phyloP scores from a whole-genome alignment of 2,797 vertebrate genomes.

The Darevskia mixta region DNA sequence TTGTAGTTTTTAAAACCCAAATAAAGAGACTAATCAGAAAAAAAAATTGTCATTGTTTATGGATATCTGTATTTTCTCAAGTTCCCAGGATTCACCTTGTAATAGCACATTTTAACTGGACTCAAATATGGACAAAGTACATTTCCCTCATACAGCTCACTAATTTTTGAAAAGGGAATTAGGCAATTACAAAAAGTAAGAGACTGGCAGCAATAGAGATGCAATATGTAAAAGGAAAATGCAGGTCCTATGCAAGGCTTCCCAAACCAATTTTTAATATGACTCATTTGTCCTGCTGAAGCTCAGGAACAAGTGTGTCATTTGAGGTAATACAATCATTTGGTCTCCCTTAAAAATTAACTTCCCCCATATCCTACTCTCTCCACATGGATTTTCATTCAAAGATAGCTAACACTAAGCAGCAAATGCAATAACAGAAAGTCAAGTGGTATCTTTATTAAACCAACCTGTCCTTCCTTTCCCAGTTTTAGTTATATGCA shows the following conservation, averaged over 20 bases:
- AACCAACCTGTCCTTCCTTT: neutral
- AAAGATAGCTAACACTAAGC: slow-evolving; percentile 21
- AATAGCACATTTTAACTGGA: slow-evolving; percentile 28
- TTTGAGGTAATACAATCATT: slow-evolving; percentile 71
- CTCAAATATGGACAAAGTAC: slow-evolving; percentile 15
- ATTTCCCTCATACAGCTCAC: slow-evolving; percentile 30
- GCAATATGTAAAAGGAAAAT: slow-evolving; percentile 44
- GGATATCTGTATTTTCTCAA: neutral
- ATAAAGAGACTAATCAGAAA: neutral
- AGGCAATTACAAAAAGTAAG: slow-evolving; percentile 62
- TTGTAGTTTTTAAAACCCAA: slow-evolving; percentile 4
- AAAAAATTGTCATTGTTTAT: neutral
- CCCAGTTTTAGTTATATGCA: neutral
- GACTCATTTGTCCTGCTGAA: slow-evolving; percentile 57
- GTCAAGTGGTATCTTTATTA: neutral
- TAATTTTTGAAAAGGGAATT: slow-evolving; percentile 63
- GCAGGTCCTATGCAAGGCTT: slow-evolving; percentile 61
- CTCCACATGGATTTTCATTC: slow-evolving; percentile 24
- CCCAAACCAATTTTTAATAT: slow-evolving; percentile 75
- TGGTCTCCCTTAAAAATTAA: slow-evolving; percentile 64
- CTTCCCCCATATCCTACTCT: slow-evolving; percentile 7
- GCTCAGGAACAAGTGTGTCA: slow-evolving; percentile 68
- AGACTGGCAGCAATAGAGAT: slow-evolving; percentile 49
- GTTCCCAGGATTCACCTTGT: slow-evolving; percentile 18
- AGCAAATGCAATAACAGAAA: neutral